These are phyloP conservation scores for Laterallus jamaicensis DNA, from an alignment of 2,113 vertebrate genomes.

Conservation along the genomic window DNA sequence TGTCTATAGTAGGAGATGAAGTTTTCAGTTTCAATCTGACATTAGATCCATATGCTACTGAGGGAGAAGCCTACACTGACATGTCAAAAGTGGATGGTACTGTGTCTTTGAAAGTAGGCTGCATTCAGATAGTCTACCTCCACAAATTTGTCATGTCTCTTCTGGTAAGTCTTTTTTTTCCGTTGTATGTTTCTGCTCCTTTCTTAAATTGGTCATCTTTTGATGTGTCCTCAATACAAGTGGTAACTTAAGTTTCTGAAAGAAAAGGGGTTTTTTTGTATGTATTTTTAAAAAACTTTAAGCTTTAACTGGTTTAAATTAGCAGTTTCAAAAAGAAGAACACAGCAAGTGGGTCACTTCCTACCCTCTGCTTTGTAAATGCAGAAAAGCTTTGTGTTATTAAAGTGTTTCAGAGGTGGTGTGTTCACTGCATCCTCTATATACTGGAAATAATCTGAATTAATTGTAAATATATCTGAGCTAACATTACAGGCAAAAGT, in stretches of 20 bases:
- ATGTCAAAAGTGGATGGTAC: slow-evolving; percentile 90
- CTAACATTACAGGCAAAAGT: background rate
- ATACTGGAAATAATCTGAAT: background rate
- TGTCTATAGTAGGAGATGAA: slow-evolving; percentile 94
- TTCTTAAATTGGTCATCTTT: background rate
- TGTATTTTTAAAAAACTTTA: background rate
- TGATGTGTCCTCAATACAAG: background rate
- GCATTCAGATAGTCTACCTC: slow-evolving; percentile 93
- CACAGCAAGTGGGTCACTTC: background rate
- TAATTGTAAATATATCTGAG: background rate
- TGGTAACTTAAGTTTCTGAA: background rate
- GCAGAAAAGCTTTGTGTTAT: background rate
- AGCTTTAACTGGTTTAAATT: background rate
- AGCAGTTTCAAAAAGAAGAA: background rate
- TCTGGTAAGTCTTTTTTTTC: slow-evolving; percentile 78
- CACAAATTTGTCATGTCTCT: slow-evolving; percentile 92
- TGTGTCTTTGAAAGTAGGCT: slow-evolving; percentile 87
- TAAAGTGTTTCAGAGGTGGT: background rate
- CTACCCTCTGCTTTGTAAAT: background rate
- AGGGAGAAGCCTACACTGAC: slow-evolving; percentile 85
- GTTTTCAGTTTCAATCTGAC: slow-evolving; percentile 92
- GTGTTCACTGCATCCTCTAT: background rate
- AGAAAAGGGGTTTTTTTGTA: background rate
- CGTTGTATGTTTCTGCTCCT: background rate
- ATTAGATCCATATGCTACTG: slow-evolving; percentile 86